These are phyloP conservation scores for Xerus inauris DNA, from an alignment of 2,113 vertebrate species.

Conservation along the genomic window DNA sequence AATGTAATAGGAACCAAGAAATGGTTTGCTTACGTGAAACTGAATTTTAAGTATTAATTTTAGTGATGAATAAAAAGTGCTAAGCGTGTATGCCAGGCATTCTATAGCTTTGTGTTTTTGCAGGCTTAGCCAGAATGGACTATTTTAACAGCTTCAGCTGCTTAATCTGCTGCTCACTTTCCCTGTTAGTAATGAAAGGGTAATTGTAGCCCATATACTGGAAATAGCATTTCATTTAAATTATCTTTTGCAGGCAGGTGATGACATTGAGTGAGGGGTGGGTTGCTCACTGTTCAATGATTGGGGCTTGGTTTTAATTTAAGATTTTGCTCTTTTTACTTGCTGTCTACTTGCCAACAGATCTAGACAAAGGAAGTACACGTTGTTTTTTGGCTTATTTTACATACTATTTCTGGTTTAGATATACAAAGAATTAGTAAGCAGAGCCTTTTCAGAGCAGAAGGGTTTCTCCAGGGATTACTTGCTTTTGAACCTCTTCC, in stretches of 20 bases:
- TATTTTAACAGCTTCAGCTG: constrained; percentile 1
- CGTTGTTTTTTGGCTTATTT: constrained; percentile 15
- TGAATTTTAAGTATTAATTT: constrained; percentile 37
- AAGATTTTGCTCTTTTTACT: constrained; percentile 50
- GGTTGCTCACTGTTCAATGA: not conserved
- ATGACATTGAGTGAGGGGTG: not conserved
- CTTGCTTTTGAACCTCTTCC: constrained; percentile 61
- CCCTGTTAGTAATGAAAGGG: not conserved
- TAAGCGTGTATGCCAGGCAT: not conserved
- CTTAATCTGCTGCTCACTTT: constrained; percentile 2
- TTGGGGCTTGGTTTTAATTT: constrained; percentile 56
- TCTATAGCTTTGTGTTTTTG: constrained; percentile 6
- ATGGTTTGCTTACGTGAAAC: not conserved
- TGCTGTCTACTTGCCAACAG: constrained; percentile 36
- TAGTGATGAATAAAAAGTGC: constrained; percentile 33
- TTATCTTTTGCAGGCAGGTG: not conserved
- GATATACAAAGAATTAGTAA: constrained; percentile 40
- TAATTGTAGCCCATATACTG: not conserved
- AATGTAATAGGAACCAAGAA: constrained; percentile 10
- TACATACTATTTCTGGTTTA: constrained; percentile 49
- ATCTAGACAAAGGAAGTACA: constrained; percentile 28
- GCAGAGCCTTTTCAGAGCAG: constrained; percentile 30
- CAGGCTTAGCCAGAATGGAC: not conserved
- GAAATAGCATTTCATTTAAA: constrained; percentile 44
- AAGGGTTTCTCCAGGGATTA: constrained; percentile 37